Evolutionary conservation across 2,797 vertebrate species (phyloP), one percentile per base, ranked within the genome.

Genomic region (Clarias platycephalus): DNA sequence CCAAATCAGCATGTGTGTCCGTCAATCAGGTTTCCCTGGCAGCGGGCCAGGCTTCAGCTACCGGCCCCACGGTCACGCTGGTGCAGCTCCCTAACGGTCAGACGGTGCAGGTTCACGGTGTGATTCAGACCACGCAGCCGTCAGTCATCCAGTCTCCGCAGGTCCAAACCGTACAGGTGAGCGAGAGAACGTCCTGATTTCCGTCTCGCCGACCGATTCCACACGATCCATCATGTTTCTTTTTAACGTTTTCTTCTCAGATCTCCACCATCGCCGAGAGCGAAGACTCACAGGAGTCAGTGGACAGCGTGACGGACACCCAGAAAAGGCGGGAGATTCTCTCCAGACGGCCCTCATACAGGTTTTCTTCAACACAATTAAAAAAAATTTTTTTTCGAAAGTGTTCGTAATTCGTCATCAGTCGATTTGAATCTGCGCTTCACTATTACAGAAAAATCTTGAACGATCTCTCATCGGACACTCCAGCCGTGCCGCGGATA

Each of bases 271-370:
- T 99, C 92, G 97, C 95, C 85, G 98, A 99, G 94, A 99, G 98
- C 57, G 98, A 99, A 92, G 98, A 99, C 91, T 99, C 98, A 60
- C 98, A 99, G 90, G 98, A 99, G 91, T 99, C 98, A 12, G 98
- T 99, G 87, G 98, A 99, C 93, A 99, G 98, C 40, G 97, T 99
- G 90, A 98, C 97, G 58, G 98, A 99, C 91, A 98, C 92, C 83
- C 98, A 99, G 91, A 99, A 99, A 93, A 96, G 98, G 91, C 96
- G 98, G 94, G 98, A 99, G 93, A 99, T 99, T 89, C 95, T 99
- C 84, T 99, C 98, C 86, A 96, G 98, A 72, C 94, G 98, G 84
- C 98, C 98, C 28, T 99, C 98, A 2, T 99, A 99, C 95, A 98
- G 98, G 98, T 99, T 37, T 24, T 24, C 62, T 80, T 15, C 22